Evolutionary conservation across 1,140 invertebrate genomes (phyloP).

Genomic region (Drosophila ananassae): DNA sequence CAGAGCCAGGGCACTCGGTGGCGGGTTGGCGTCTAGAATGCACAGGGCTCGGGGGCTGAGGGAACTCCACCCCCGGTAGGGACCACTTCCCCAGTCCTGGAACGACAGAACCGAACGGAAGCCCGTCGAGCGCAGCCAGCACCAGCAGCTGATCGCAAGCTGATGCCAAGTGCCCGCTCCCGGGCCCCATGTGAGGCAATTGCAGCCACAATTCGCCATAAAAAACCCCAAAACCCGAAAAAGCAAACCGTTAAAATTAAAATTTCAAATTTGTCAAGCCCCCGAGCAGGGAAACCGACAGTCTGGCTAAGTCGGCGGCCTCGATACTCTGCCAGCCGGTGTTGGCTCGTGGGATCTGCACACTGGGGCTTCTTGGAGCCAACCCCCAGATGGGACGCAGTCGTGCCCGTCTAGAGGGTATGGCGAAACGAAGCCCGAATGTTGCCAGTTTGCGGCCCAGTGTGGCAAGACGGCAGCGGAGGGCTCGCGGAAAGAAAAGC

Average conservation of each 20-base stretch:
- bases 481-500: slow-evolving; percentile 27
- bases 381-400: too few relatives aligned
- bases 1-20: too few relatives aligned
- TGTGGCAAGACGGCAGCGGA: slow-evolving; percentile 25
- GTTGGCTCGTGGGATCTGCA: too few relatives aligned
- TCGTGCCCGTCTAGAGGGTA: not conserved
- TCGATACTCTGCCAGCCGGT: not conserved
- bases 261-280: slow-evolving; percentile 49
- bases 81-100: too few relatives aligned
- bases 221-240: slow-evolving; percentile 13
- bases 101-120: too few relatives aligned
- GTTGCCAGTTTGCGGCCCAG: slow-evolving; percentile 28
- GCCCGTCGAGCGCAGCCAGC: too few relatives aligned
- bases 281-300: not conserved
- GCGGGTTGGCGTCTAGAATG: too few relatives aligned
- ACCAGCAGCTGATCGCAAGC: not conserved
- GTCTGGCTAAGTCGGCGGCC: not conserved
- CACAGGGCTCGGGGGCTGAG: too few relatives aligned
- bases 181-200: slow-evolving; percentile 26
- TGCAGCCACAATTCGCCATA: slow-evolving; percentile 19
- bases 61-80: not conserved
- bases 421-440: slow-evolving; percentile 7
- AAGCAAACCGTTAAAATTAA: slow-evolving; percentile 34
- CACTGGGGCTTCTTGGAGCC: too few relatives aligned
- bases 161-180: not conserved